phyloP scores from a whole-genome alignment of 2,888 invertebrate genomes.

The Nephrocerus scutellatus region DNA sequence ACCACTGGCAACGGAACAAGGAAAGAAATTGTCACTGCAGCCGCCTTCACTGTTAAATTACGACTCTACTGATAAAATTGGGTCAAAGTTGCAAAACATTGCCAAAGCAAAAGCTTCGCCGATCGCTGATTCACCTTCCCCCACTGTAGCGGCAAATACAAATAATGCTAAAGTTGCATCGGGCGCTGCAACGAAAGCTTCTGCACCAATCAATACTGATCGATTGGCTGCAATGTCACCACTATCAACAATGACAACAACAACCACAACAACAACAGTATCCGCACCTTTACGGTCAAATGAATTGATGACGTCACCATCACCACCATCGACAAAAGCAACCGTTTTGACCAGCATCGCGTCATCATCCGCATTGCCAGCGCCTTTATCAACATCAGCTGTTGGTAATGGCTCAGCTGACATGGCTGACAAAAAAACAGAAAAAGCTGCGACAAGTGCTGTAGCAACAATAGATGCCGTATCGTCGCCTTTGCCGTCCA shows the following conservation, averaged over 20 bases:
- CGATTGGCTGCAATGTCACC: constrained; percentile 29
- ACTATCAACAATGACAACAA: constrained; percentile 13
- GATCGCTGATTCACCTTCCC: too few relatives aligned
- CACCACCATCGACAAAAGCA: constrained; percentile 22
- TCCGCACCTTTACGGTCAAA: neutral
- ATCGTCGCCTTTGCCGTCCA: constrained; percentile 24
- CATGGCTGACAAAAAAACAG: constrained; percentile 5
- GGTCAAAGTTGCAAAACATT: neutral
- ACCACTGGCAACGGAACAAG: constrained; percentile 13
- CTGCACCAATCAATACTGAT: constrained; percentile 39
- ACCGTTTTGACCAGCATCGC: constrained; percentile 25
- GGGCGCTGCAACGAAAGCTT: constrained; percentile 22
- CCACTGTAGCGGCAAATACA: too few relatives aligned
- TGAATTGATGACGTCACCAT: constrained; percentile 1
- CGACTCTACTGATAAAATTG: constrained; percentile 19
- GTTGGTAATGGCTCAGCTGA: constrained; percentile 6
- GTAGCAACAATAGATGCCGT: constrained; percentile 25
- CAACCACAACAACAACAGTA: constrained; percentile 3
- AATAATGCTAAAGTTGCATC: too few relatives aligned
- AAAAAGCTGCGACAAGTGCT: constrained; percentile 14
- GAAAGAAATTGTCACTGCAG: constrained; percentile 20
- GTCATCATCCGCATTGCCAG: constrained; percentile 4
- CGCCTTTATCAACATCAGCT: constrained; percentile 16
- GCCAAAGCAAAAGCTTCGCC: constrained; percentile 21
- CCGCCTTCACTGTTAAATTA: constrained; percentile 16